phyloP scores from a whole-genome alignment of 2,113 vertebrate genomes.

The Hippocampus barbouri region DNA sequence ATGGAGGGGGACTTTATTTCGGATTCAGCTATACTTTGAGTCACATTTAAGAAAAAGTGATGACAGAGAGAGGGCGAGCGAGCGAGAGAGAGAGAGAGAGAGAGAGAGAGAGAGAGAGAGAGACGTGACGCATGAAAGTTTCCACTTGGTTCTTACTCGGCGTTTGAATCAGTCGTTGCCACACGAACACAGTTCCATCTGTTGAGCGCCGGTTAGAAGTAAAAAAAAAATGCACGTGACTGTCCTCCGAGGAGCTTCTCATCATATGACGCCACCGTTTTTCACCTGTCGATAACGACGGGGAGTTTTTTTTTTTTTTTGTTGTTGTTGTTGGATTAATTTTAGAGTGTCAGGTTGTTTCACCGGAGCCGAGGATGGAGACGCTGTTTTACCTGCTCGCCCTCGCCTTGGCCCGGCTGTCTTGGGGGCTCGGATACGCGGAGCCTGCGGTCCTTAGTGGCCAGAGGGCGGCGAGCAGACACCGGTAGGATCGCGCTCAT shows the following conservation, averaged over 20 bases:
- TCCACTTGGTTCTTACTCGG: constrained; percentile 26
- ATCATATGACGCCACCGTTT: constrained; percentile 13
- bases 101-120: not conserved
- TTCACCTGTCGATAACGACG: not conserved
- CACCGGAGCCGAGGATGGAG: constrained; percentile 51
- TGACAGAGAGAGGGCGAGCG: not conserved
- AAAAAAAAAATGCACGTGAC: constrained; percentile 46
- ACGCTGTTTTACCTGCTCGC: constrained; percentile 44
- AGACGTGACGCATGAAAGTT: not conserved
- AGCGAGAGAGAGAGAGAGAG: not conserved
- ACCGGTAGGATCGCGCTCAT: constrained; percentile 59
- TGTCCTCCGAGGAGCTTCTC: constrained; percentile 17
- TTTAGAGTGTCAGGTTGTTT: not conserved
- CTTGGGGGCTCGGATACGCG: constrained; percentile 52
- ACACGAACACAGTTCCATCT: not conserved
- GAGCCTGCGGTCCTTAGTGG: constrained; percentile 50
- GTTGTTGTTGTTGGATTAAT: not conserved
- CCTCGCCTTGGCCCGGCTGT: constrained; percentile 26
- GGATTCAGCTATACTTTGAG: not conserved
- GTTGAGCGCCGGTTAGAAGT: not conserved
- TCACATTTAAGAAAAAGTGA: not conserved
- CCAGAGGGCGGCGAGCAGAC: constrained; percentile 70
- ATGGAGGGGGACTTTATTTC: not conserved
- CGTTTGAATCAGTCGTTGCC: constrained; percentile 11
- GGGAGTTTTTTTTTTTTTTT: not conserved